Conservation (phyloP, 2,797 vertebrate genomes). For the Crocodylus rhombifer region DNA sequence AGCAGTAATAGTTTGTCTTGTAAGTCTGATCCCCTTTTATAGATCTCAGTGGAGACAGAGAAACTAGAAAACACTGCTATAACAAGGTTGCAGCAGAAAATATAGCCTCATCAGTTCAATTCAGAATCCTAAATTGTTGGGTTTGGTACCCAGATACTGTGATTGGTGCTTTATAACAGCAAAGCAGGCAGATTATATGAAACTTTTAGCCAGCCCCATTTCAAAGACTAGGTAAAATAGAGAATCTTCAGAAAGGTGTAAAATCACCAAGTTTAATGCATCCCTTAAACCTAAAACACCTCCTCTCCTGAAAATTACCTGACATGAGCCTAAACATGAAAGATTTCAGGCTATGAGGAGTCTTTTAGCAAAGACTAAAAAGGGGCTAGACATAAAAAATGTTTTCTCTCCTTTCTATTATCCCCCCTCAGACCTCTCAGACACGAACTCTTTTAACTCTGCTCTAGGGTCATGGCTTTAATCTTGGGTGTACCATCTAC, state of each 20-base stretch:
- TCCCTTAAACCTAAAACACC: not conserved
- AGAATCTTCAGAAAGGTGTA: not conserved
- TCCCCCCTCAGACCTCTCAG: not conserved
- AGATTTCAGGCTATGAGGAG: not conserved
- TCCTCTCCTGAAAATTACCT: not conserved
- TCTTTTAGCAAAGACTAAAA: not conserved
- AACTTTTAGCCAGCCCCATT: not conserved
- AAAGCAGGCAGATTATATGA: not conserved
- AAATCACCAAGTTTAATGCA: not conserved
- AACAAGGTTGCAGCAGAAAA: not conserved
- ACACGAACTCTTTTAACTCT: not conserved
- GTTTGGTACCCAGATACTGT: not conserved
- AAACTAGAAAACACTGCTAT: not conserved
- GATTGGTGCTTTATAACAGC: not conserved
- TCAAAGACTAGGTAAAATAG: not conserved
- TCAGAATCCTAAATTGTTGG: not conserved
- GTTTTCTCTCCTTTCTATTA: not conserved
- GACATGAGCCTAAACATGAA: not conserved
- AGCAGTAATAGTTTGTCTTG: not conserved
- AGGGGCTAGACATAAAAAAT: not conserved
- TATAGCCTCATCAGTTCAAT: not conserved
- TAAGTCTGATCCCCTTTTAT: not conserved
- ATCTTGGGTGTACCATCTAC: not conserved
- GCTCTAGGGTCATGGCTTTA: not conserved
- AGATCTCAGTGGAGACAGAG: not conserved